Evolutionary conservation across 2,888 invertebrate genomes (phyloP).

Genomic region (Oscheius sp.): DNA sequence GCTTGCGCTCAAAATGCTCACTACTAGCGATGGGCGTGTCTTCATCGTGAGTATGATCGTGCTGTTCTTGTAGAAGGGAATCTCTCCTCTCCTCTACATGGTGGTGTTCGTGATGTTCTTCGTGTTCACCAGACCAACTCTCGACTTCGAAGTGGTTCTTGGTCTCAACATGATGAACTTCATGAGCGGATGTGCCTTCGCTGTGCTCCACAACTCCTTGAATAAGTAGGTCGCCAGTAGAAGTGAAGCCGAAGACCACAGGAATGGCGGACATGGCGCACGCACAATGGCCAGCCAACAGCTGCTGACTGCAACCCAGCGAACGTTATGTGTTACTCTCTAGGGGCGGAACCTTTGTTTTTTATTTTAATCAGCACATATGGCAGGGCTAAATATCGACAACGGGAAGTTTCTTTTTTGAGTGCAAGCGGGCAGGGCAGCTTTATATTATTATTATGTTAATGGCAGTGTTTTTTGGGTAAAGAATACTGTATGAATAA

Average conservation of each 20-base stretch:
- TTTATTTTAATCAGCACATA: conserved; percentile 28
- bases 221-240: conserved; percentile 36
- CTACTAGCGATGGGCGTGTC: conserved; percentile 56
- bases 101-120: conserved; percentile 40
- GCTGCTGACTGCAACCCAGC: conserved; percentile 7
- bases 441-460: conserved; percentile 20
- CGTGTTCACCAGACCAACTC: conserved; percentile 58
- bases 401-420: no score
- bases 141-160: conserved; percentile 51
- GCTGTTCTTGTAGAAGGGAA: background rate
- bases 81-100: conserved; percentile 17
- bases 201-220: conserved; percentile 25
- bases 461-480: conserved; percentile 6
- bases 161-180: conserved; percentile 48
- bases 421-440: background rate
- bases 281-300: background rate
- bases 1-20: conserved; percentile 52
- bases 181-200: conserved; percentile 12
- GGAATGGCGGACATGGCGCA: conserved; percentile 18
- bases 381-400: conserved; percentile 9
- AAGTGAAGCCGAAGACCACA: conserved; percentile 42
- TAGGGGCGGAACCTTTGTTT: conserved; percentile 8
- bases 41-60: conserved; percentile 32
- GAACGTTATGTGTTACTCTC: background rate
- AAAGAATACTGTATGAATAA: background rate